phyloP scores from a whole-genome alignment of 1,140 invertebrate genomes.

The Chelonus insularis region DNA sequence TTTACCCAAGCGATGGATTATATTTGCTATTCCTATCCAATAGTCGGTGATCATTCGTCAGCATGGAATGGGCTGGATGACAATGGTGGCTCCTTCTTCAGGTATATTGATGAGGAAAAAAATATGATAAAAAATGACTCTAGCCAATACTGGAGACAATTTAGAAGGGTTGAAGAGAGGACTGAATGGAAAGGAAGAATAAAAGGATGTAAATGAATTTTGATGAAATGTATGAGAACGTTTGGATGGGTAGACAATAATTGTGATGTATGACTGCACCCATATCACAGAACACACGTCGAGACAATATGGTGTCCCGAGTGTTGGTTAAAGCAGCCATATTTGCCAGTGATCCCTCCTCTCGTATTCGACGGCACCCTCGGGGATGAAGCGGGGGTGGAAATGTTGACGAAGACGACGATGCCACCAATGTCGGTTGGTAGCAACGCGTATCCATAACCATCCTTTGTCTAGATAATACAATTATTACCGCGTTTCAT shows the following conservation, averaged over 20 bases:
- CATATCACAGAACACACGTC: conserved; percentile 27
- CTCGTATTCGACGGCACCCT: conserved; percentile 15
- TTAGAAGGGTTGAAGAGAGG: background rate
- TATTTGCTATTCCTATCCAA: conserved; percentile 41
- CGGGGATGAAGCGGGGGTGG: background rate
- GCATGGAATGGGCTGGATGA: background rate
- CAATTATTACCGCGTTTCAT: conserved; percentile 61
- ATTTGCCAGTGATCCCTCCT: conserved; percentile 42
- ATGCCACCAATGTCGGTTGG: background rate
- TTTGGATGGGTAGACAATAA: background rate
- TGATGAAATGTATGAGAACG: background rate
- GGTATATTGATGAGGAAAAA: background rate
- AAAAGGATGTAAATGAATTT: conserved; percentile 1
- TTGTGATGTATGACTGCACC: conserved; percentile 16
- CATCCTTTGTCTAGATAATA: conserved; percentile 59
- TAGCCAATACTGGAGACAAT: too few relatives aligned
- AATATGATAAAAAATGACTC: too few relatives aligned
- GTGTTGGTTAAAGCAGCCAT: conserved; percentile 56
- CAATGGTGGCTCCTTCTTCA: background rate
- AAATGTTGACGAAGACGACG: background rate
- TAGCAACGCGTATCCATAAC: conserved; percentile 59
- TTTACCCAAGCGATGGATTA: conserved; percentile 39
- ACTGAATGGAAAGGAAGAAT: background rate
- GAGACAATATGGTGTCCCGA: conserved; percentile 47
- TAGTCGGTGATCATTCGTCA: background rate